A percentile compares a stretch with the other conserved stretches of the same genome.
Conservation (phyloP, 1,140 invertebrate species). For the Aphaenogaster floridana region DNA sequence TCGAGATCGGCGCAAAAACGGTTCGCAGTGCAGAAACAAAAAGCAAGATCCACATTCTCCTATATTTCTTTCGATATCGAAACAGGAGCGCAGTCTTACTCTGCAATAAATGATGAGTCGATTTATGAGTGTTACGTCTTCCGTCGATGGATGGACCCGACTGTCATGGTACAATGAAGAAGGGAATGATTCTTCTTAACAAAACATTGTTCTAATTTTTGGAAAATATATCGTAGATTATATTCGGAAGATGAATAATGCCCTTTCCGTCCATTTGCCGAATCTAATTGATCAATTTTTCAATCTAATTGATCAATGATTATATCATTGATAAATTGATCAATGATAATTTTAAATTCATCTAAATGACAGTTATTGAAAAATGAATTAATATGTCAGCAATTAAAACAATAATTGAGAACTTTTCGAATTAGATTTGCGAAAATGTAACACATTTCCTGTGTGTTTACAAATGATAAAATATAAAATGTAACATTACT, state of each 20-base stretch:
- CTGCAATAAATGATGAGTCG: conserved; percentile 7
- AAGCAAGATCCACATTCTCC: background rate
- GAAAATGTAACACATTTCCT: background rate
- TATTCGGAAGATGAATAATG: background rate
- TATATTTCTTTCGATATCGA: background rate
- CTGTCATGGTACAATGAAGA: background rate
- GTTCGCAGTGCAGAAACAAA: background rate
- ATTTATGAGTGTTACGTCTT: background rate
- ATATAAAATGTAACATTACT: background rate
- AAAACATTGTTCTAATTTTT: background rate
- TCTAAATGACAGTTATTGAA: background rate
- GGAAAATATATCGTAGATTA: background rate
- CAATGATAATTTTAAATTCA: background rate
- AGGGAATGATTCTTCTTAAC: background rate
- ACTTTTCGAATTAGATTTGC: background rate
- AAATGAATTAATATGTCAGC: background rate
- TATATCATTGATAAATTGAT: too few relatives aligned
- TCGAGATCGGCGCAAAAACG: conserved; percentile 1
- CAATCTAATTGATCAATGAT: background rate
- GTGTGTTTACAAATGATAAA: background rate
- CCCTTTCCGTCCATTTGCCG: background rate
- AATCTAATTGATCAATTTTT: conserved; percentile 13
- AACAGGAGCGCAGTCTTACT: background rate
- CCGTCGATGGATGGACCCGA: background rate
- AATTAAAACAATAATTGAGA: background rate